These are phyloP conservation scores for Propithecus deckenii DNA, from an alignment of 2,797 vertebrate genomes.

Conservation along the genomic window DNA sequence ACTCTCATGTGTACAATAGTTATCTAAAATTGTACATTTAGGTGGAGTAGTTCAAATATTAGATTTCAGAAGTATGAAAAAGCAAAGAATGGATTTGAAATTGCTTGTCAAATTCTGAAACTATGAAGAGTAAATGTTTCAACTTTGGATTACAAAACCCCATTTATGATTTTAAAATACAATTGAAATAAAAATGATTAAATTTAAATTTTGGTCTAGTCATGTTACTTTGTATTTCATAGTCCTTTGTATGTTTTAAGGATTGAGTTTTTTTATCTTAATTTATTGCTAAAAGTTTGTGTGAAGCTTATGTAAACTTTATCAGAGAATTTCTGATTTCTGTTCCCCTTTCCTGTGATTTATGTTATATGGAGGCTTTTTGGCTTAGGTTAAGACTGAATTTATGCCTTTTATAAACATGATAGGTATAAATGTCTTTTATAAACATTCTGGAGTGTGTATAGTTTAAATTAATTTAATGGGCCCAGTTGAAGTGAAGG, in stretches of 20 bases:
- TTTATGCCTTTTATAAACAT: slow-evolving; percentile 33
- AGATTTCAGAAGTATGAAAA: slow-evolving; percentile 58
- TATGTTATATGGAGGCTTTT: slow-evolving; percentile 11
- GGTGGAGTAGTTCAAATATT: background rate
- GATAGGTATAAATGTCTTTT: slow-evolving; percentile 30
- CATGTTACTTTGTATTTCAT: slow-evolving; percentile 73
- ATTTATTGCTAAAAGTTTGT: slow-evolving; percentile 68
- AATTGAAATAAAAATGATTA: slow-evolving; percentile 76
- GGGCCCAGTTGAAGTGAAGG: background rate
- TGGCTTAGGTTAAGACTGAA: slow-evolving; percentile 21
- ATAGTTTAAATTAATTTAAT: slow-evolving; percentile 59
- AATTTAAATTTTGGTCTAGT: slow-evolving; percentile 71
- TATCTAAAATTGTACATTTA: slow-evolving; percentile 27
- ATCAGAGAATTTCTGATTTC: slow-evolving; percentile 25
- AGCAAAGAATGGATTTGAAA: slow-evolving; percentile 39
- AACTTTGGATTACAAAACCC: slow-evolving; percentile 60
- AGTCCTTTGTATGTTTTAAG: slow-evolving; percentile 50
- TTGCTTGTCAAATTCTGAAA: slow-evolving; percentile 62
- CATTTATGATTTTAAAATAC: slow-evolving; percentile 73
- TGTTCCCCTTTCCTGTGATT: background rate
- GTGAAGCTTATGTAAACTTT: slow-evolving; percentile 39
- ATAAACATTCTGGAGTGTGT: slow-evolving; percentile 39
- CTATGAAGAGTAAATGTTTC: slow-evolving; percentile 55
- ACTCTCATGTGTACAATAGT: background rate
- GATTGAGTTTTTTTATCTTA: slow-evolving; percentile 59